Evolutionary conservation across 1,140 invertebrate species (phyloP).

Genomic region (Saccostrea echinata): DNA sequence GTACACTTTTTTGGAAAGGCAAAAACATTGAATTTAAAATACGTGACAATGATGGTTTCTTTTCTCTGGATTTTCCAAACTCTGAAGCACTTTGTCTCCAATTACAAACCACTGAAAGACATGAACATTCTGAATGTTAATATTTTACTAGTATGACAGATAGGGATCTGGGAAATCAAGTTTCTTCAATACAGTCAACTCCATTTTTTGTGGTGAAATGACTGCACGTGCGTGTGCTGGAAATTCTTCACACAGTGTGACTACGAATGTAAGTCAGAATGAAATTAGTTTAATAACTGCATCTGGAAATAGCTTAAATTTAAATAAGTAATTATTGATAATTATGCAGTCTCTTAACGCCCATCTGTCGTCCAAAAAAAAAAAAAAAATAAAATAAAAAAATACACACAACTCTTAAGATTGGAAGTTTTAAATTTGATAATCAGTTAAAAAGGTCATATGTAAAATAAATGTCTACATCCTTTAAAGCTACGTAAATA

Average conservation of each 20-base stretch:
- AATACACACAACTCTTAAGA: too few relatives aligned
- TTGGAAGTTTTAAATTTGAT: too few relatives aligned
- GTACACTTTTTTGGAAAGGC: too few relatives aligned
- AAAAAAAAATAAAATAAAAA: too few relatives aligned
- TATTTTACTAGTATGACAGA: not conserved
- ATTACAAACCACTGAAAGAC: not conserved
- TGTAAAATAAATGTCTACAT: too few relatives aligned
- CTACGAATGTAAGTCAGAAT: slow-evolving; percentile 49
- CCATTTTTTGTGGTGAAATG: slow-evolving; percentile 52
- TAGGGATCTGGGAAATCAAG: slow-evolving; percentile 33
- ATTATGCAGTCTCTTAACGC: not conserved
- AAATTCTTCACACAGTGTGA: slow-evolving; percentile 51
- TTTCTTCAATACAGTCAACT: slow-evolving; percentile 59
- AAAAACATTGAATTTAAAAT: too few relatives aligned
- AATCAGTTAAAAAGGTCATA: too few relatives aligned
- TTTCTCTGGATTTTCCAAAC: not conserved
- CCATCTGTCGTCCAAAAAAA: not conserved
- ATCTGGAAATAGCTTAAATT: too few relatives aligned
- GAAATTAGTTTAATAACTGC: too few relatives aligned
- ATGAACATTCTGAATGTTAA: not conserved
- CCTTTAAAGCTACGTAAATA: slow-evolving; percentile 49
- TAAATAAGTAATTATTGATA: too few relatives aligned
- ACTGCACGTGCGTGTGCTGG: slow-evolving; percentile 49
- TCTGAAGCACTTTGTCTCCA: not conserved
- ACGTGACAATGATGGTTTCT: not conserved